Evolutionary conservation across 2,797 vertebrate genomes (phyloP), one percentile per base, ranked within the genome.

Genomic region (Manis javanica): DNA sequence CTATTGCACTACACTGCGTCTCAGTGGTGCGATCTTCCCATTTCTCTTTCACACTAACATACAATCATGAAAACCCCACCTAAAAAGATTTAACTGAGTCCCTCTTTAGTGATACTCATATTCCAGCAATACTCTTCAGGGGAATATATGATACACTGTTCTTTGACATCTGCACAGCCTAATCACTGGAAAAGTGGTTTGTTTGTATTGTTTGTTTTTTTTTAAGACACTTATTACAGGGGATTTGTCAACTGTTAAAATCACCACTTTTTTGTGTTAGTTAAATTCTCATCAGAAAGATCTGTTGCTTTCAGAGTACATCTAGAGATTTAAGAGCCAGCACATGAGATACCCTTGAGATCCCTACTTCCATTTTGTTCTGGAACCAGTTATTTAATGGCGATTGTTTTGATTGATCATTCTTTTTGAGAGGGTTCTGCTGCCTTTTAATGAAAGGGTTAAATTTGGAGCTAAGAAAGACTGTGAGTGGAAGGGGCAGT

Each of bases 1-100:
- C 18, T 81, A 83, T 90, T 98, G 96, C 93, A 49, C 93, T 90
- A 85, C 96, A 90, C 97, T 98, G 98, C 97, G 97, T 97, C 98
- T 97, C 94, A 93, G 98, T 98, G 98, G 98, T 55, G 9, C 39
- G 57, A 3, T 18, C 24, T 59, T 90, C 82, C 72, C 51, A 18
- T 83, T 71, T 55, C 63, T 64, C 74, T 91, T 37, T 74, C 51
- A 85, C 53, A 46, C 66, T 72, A 61, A 72, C 15, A 61, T 4
- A 57, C n/a, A 57, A 83, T 29, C 92, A 37, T 19, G 26, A 88
- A 95, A 83, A 82, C 15, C 19, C 61, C 24, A 63, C 23, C 90
- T 61, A 53, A 42, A 66, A 72, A 49, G 77, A 84, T 69, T 75
- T 46, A 85, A 55, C 81, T 8, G 13, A n/a, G n/a, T n/a, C n/a